These are phyloP conservation scores for Australoheros facetus DNA, from an alignment of 2,797 vertebrate genomes.

Conservation along the genomic window DNA sequence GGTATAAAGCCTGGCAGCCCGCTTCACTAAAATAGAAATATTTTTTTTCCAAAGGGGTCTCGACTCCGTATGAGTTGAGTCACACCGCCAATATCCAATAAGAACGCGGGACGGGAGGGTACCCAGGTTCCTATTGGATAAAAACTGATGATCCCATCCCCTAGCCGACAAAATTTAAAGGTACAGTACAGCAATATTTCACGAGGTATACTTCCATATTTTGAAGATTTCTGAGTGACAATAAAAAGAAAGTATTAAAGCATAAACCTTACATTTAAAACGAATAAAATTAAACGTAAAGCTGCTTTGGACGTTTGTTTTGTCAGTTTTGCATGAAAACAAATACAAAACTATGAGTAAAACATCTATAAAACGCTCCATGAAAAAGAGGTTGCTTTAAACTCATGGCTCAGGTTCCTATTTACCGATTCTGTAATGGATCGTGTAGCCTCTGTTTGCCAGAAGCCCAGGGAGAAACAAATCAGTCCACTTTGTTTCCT, in stretches of 20 bases:
- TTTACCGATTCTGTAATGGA: conserved; percentile 74
- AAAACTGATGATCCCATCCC: not conserved
- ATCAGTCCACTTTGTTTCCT: conserved; percentile 81
- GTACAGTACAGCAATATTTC: conserved; percentile 24
- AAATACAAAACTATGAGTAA: not conserved
- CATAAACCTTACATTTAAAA: not conserved
- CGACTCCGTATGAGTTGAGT: conserved; percentile 20
- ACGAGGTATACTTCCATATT: not conserved
- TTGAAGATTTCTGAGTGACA: not conserved
- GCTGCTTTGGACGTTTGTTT: not conserved
- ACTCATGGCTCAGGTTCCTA: conserved; percentile 38
- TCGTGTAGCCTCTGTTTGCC: conserved; percentile 51
- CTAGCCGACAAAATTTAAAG: conserved; percentile 71
- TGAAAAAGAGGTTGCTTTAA: conserved; percentile 25
- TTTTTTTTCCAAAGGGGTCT: conserved; percentile 33
- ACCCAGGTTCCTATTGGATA: conserved; percentile 54
- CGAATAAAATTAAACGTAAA: not conserved
- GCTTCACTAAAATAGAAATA: conserved; percentile 63
- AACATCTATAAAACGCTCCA: not conserved
- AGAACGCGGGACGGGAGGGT: conserved; percentile 20
- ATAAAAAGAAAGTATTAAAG: not conserved
- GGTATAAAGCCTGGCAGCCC: conserved; percentile 27
- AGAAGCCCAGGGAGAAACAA: conserved; percentile 66
- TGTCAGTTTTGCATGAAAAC: not conserved
- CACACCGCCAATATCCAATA: conserved; percentile 65